Base-by-base conservation (phyloP, 2,797 vertebrate species). In the Rhadinocentrus ornatus region DNA sequence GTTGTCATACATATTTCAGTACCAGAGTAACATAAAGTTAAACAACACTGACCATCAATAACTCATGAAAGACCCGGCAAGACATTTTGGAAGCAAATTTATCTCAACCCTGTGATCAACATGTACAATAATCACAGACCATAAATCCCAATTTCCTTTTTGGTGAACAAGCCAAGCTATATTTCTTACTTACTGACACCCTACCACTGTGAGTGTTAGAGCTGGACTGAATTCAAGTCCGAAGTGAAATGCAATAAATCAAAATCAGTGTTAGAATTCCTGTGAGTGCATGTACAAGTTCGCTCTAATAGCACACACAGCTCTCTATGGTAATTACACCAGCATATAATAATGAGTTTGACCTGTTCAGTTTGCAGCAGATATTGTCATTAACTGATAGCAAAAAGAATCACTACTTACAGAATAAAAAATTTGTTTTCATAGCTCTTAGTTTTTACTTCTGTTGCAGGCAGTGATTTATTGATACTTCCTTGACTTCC, bases 181-280 rank as follows among this genome's bases (percentile, higher is more conserved):
- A 29, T 54, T 27, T 54, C 31, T 78, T 57, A 66, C 70, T 68
- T 26, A 69, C 74, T 69, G 68, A 75, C 66, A 32, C 12, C 37
- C 13, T 26, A 77, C 55, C 37, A 18, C 50, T 61, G 3, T 68
- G 53, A 78, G 57, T 62, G 57, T 39, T 27, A 53, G 35, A 59
- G 59, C 34, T 81, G 73, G 73, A 79, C 10, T n/a, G 3, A 26
- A 63, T 61, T 62, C 65, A 64, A 63, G 56, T 70, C 44, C 41
- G 59, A 48, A 78, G 59, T 66, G 57, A 31, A 71, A 46, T 39
- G 66, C 52, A 77, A 78, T 70, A 70, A 78, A 70, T 78, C 64
- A 35, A 82, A 70, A 76, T 81, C 48, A 67, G 61, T 74, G 76
- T 68, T 53, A 73, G 64, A 68, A 76, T 71, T 78, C 73, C 69